A percentile compares a stretch with the other conserved stretches of the same genome.
Conservation (phyloP, 2,888 invertebrate species). For the Eremobia ochroleuca region DNA sequence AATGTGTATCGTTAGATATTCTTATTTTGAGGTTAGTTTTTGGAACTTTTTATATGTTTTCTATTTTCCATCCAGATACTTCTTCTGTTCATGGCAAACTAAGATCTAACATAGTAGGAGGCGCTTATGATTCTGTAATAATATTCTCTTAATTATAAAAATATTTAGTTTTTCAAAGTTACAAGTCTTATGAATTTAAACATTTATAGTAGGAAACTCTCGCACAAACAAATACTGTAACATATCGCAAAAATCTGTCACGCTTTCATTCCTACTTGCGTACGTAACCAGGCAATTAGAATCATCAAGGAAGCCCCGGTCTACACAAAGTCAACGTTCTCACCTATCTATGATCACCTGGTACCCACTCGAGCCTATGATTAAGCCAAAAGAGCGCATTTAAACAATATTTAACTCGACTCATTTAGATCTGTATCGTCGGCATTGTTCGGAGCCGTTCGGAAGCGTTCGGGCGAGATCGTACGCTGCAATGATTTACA, state of each 20-base stretch:
- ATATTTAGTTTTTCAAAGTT: neutral
- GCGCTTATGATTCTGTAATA: neutral
- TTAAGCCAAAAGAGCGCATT: constrained; percentile 72
- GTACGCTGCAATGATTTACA: constrained; percentile 70
- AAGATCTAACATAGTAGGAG: neutral
- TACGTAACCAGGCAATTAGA: constrained; percentile 53
- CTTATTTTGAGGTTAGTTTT: constrained; percentile 2
- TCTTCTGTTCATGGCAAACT: neutral
- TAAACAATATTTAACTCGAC: constrained; percentile 71
- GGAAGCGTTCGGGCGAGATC: constrained; percentile 64
- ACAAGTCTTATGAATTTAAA: neutral
- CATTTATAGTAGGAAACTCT: constrained; percentile 3
- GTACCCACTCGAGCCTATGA: constrained; percentile 69
- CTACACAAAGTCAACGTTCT: constrained; percentile 61
- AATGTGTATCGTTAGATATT: constrained; percentile 9
- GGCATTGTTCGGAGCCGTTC: constrained; percentile 67
- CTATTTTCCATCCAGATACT: neutral
- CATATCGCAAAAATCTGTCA: constrained; percentile 50
- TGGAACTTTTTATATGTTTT: neutral
- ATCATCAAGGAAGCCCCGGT: constrained; percentile 49
- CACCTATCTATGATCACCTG: constrained; percentile 67
- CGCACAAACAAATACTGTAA: constrained; percentile 2
- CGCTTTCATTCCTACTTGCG: constrained; percentile 55
- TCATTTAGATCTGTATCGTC: constrained; percentile 68
- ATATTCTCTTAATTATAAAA: neutral